Percentiles rank a stretch among this genome's conserved stretches.
Conservation (phyloP, 2,888 invertebrate species). For the Germaria angustata region DNA sequence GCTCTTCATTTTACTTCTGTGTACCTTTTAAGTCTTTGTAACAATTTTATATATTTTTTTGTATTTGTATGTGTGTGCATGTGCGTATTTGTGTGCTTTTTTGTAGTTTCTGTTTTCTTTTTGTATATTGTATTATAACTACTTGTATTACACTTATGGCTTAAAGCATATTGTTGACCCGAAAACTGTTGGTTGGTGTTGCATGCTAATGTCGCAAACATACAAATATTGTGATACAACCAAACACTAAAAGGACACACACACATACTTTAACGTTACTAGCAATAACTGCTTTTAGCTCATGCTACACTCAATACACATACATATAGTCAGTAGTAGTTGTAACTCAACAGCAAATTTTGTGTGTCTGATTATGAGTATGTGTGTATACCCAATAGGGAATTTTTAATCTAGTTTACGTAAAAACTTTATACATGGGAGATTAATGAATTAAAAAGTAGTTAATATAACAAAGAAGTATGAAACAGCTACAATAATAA, state of each 20-base stretch:
- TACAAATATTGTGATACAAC: neutral
- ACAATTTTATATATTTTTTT: slow-evolving; percentile 19
- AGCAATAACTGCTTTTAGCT: slow-evolving; percentile 36
- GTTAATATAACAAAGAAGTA: slow-evolving; percentile 15
- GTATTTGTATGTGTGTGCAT: neutral
- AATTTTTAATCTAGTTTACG: slow-evolving; percentile 42
- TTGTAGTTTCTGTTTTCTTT: too few relatives aligned
- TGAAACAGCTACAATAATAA: neutral
- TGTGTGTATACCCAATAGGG: slow-evolving; percentile 42
- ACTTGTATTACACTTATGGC: slow-evolving; percentile 62
- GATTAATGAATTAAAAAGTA: slow-evolving; percentile 55
- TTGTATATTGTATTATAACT: slow-evolving; percentile 53
- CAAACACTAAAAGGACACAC: neutral
- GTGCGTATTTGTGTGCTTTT: neutral
- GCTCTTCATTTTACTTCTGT: slow-evolving; percentile 14
- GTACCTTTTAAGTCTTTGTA: slow-evolving; percentile 19
- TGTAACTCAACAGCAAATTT: too few relatives aligned
- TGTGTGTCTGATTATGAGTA: neutral
- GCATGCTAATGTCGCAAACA: slow-evolving; percentile 52
- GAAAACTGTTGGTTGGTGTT: slow-evolving; percentile 58
- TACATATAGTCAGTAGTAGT: neutral
- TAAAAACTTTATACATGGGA: slow-evolving; percentile 31
- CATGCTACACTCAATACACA: neutral
- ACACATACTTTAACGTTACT: neutral
- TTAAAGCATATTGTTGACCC: slow-evolving; percentile 66